These are phyloP conservation scores for Potamilus streckersoni DNA, from an alignment of 1,140 invertebrate species.

Conservation along the genomic window DNA sequence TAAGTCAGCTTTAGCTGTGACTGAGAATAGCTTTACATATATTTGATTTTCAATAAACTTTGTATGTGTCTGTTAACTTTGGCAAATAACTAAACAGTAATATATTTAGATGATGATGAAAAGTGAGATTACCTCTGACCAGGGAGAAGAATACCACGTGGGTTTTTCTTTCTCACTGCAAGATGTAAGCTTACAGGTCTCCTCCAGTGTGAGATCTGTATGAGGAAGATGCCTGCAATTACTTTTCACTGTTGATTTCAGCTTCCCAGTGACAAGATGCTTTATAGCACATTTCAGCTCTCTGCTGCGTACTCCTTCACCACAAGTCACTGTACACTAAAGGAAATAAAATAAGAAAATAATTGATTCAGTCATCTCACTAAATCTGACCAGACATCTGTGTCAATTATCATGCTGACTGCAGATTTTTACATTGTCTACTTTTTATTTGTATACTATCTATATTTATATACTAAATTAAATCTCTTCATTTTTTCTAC, in stretches of 20 bases:
- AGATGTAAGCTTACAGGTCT: constrained; percentile 22
- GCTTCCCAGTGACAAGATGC: constrained; percentile 10
- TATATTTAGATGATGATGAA: too few species aligned
- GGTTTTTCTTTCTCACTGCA: constrained; percentile 27
- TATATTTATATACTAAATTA: too few species aligned
- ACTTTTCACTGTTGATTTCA: constrained; percentile 16
- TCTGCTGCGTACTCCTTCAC: constrained; percentile 22
- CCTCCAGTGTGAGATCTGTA: constrained; percentile 13
- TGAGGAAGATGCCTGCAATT: constrained; percentile 24
- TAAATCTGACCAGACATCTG: too few species aligned
- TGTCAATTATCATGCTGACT: too few species aligned
- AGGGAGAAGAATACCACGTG: constrained; percentile 45
- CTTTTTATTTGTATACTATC: too few species aligned
- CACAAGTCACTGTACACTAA: constrained; percentile 43
- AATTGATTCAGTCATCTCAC: not conserved
- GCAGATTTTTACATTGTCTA: too few species aligned
- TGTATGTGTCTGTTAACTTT: too few species aligned
- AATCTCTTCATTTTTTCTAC: too few species aligned
- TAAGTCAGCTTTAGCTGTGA: too few species aligned
- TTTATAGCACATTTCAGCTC: constrained; percentile 29
- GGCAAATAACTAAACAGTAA: too few species aligned
- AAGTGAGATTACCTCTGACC: constrained; percentile 35
- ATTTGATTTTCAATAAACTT: too few species aligned
- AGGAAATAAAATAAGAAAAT: constrained; percentile 5
- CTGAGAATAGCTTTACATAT: too few species aligned